These are phyloP conservation scores for Pandion haliaetus DNA, from an alignment of 2,113 vertebrate genomes.

Conservation along the genomic window DNA sequence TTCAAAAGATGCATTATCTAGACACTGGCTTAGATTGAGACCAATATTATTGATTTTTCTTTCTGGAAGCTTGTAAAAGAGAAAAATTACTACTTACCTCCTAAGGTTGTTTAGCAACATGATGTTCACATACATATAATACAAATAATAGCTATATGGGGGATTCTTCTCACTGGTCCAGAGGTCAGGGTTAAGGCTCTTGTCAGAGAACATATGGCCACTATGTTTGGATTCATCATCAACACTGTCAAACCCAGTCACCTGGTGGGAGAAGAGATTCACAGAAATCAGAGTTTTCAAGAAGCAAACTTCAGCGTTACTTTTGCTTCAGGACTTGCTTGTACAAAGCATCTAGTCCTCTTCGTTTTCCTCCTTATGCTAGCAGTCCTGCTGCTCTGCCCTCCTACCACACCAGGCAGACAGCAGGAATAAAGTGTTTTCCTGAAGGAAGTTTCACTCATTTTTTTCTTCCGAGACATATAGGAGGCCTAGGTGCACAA, in stretches of 20 bases:
- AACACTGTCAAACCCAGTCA: constrained; percentile 97
- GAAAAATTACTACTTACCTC: constrained; percentile 77
- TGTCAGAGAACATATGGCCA: constrained; percentile 94
- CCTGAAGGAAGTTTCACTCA: background rate
- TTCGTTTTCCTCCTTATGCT: background rate
- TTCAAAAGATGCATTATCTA: background rate
- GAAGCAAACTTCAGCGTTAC: background rate
- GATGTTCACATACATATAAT: constrained; percentile 98
- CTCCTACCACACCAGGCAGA: background rate
- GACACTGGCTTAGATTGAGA: background rate
- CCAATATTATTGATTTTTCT: background rate
- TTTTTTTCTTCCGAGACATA: background rate
- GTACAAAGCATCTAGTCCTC: background rate
- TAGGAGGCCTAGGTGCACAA: background rate
- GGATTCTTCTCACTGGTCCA: constrained; percentile 93
- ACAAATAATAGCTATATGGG: constrained; percentile 96
- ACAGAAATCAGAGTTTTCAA: background rate
- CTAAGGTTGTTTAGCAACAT: constrained; percentile 98
- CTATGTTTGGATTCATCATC: constrained; percentile 99
- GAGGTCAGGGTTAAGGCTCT: constrained; percentile 90
- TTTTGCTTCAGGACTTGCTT: background rate
- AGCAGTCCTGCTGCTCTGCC: background rate
- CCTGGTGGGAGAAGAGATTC: constrained; percentile 68
- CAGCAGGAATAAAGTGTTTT: background rate
- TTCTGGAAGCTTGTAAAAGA: background rate